Evolutionary conservation across 2,113 vertebrate species (phyloP), one percentile per base, ranked within the genome.

Genomic region (Nyctereutes procyonoides): DNA sequence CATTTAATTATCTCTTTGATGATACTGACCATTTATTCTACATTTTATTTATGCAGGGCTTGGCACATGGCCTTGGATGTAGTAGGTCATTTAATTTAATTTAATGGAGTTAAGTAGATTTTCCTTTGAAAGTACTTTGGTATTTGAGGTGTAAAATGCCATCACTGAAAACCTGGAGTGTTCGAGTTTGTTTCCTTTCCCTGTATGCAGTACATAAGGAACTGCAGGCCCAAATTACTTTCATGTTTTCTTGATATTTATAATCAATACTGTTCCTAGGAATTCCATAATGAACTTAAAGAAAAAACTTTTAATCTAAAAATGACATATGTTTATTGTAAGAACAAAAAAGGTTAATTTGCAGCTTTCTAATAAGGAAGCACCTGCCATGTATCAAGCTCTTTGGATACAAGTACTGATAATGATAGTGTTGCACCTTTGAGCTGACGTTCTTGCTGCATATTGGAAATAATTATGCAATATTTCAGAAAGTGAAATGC

Each of bases 1-100:
- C 51, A 60, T 88, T 87, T 94, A 85, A 88, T 96, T 87, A 90
- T 95, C 3, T 93, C 28, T 93, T 83, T 87, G 56, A 95, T 93
- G 13, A 89, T 69, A 89, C 16, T 85, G 56, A 74, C 30, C 48
- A 55, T 96, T 95, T 85, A 85, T 53, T 86, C 30, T 74, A n/a
- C 17, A 92, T 97, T 96, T 89, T 91, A 58, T 89, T 35, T 58
- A 55, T 60, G 20, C 6, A 93, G 53, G 10, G n/a, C 55, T 93
- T 95, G 86, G 16, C 74, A 83, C 20, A 43, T 93, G 51, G 13
- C 51, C 20, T 86, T 95, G 51, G 62, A n/a, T 84, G 4, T 93
- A 86, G 69, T 81, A 90, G 71, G 14, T 89, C 60, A 93, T 84
- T 95, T 87, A 63, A 80, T 91, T 43, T 43, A 43, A 43, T 43